Evolutionary conservation across 2,888 invertebrate species (phyloP).

Genomic region (Eupsilia transversa): DNA sequence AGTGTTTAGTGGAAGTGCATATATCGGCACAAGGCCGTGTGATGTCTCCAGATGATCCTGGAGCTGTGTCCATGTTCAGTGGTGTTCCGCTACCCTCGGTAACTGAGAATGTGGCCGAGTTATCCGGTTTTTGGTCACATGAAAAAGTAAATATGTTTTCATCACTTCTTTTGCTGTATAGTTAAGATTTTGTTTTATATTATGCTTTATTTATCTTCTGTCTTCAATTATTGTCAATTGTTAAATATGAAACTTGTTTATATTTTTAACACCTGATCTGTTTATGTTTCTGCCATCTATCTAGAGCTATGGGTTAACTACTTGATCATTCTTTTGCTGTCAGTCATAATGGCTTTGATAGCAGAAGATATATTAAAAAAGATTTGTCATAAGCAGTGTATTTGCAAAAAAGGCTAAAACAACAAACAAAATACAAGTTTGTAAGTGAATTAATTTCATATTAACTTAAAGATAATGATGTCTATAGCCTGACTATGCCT

Average conservation of each 20-base stretch:
- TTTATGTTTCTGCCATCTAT: conserved; percentile 34
- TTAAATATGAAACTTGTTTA: conserved; percentile 59
- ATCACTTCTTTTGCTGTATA: conserved; percentile 80
- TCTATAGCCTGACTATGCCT: conserved; percentile 4
- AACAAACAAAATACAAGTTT: neutral
- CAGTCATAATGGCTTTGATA: neutral
- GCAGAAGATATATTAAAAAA: conserved; percentile 38
- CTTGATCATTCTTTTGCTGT: conserved; percentile 44
- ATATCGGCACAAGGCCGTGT: conserved; percentile 69
- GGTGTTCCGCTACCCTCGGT: conserved; percentile 69
- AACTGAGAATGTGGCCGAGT: conserved; percentile 68
- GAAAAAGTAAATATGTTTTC: conserved; percentile 88
- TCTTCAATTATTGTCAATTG: conserved; percentile 63
- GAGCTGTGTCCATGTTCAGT: conserved; percentile 81
- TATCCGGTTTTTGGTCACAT: conserved; percentile 70
- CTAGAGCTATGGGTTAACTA: neutral
- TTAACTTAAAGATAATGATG: neutral
- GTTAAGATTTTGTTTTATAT: conserved; percentile 77
- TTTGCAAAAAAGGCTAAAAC: conserved; percentile 9
- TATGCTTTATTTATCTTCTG: conserved; percentile 72
- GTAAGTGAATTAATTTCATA: neutral
- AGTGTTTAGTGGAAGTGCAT: conserved; percentile 81
- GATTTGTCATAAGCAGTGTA: neutral
- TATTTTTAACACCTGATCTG: conserved; percentile 45
- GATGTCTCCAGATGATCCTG: conserved; percentile 75